Base-by-base conservation (phyloP, 2,797 vertebrate genomes). In the Rhyacichthys aspro region DNA sequence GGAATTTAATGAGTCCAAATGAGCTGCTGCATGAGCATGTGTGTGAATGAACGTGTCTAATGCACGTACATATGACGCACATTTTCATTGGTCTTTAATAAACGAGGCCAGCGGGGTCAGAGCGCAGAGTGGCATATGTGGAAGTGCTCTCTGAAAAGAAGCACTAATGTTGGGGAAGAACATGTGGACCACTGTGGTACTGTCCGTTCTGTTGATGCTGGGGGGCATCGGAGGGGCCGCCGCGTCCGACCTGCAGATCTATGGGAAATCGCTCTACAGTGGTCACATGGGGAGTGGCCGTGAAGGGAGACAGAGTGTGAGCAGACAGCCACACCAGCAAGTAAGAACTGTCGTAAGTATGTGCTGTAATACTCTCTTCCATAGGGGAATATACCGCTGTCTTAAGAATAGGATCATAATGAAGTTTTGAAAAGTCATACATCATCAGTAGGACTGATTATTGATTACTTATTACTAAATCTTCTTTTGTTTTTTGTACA, bases 31-130 rank as follows among this genome's bases (percentile, higher is more conserved):
- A 38, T 14, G 6, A 0, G 14, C 0, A 3, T 37, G 44, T 6
- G 7, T 32, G 38, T 37, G 38, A 19, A 53, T 50, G 43, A 9
- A 39, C 43, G 53, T 55, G 11, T 65, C 17, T 8, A 53, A 54
- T 8, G 45, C 1, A 11, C 17, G n/a, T n/a, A n/a, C n/a, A 37
- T 48, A 47, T 89, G 88, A 89, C 86, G 84, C 58, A 69, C 32
- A 70, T 39, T 43, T 43, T 28, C 39, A 11, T n/a, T 5, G 44
- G 48, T 48, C 68, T 86, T 89, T 86, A 86, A 85, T 79, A 87
- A 63, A 43, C 18, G 48, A 32, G 6, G 45, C 15, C 46, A n/a
- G 37, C 1, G 49, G 14, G 23, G 33, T 55, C 9, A 17, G 63
- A 5, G 11, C 33, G 16, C 41, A 55, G 49, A 52, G n/a, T n/a